These are phyloP conservation scores for Drosophila bunnanda DNA, from an alignment of 2,888 invertebrate species.

Conservation along the genomic window DNA sequence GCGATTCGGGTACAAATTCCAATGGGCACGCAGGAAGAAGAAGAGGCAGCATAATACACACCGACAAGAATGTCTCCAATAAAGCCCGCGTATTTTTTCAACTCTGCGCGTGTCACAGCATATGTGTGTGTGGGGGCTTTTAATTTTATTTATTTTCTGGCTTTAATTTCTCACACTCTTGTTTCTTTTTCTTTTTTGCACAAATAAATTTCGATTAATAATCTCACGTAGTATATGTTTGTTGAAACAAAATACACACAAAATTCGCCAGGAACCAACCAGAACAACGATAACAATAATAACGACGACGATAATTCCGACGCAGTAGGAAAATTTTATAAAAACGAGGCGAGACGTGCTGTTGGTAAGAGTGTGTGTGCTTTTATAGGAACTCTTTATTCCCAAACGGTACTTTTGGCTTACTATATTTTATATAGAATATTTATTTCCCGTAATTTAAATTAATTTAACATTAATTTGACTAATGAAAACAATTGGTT, in stretches of 20 bases:
- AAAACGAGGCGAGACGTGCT: slow-evolving; percentile 23
- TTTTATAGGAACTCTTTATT: slow-evolving; percentile 33
- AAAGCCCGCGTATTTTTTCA: slow-evolving; percentile 69
- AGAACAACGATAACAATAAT: slow-evolving; percentile 36
- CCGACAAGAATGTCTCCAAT: slow-evolving; percentile 12
- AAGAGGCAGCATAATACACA: slow-evolving; percentile 55
- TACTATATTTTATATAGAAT: slow-evolving; percentile 4
- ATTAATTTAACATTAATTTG: slow-evolving; percentile 20
- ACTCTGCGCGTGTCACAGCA: slow-evolving; percentile 34
- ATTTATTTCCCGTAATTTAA: background rate
- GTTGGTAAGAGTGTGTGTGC: slow-evolving; percentile 1
- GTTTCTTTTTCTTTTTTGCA: slow-evolving; percentile 31
- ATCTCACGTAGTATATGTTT: slow-evolving; percentile 27
- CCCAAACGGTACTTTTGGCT: slow-evolving; percentile 11
- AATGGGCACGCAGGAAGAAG: slow-evolving; percentile 74
- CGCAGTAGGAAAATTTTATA: slow-evolving; percentile 44
- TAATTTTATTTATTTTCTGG: slow-evolving; percentile 32
- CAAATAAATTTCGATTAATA: slow-evolving; percentile 44
- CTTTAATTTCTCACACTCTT: slow-evolving; percentile 38
- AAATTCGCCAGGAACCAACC: slow-evolving; percentile 49
- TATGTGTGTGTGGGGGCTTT: slow-evolving; percentile 18
- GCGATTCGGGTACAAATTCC: slow-evolving; percentile 79
- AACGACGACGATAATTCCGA: slow-evolving; percentile 43
- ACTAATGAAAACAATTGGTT: slow-evolving; percentile 50
- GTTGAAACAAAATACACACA: slow-evolving; percentile 23